Evolutionary conservation across 2,797 vertebrate genomes (phyloP).

Genomic region (Mormyrus hasselquistii): DNA sequence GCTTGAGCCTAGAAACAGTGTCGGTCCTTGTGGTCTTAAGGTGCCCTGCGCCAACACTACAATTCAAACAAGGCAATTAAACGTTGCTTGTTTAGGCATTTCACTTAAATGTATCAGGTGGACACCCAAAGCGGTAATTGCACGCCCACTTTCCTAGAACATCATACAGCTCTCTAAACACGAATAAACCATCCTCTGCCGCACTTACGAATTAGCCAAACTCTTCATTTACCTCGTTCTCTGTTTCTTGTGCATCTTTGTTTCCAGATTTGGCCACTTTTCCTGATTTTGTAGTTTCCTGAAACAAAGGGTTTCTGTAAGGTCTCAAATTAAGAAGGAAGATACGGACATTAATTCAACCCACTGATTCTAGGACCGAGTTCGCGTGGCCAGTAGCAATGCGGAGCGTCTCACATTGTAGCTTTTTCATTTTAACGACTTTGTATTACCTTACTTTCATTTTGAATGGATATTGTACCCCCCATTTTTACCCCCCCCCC

Average conservation of each 20-base stretch:
- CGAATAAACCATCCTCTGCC: neutral
- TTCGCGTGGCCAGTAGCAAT: neutral
- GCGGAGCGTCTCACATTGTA: neutral
- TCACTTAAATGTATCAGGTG: neutral
- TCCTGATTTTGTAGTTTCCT: conserved; percentile 55
- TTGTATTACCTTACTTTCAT: neutral
- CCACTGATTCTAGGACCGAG: neutral
- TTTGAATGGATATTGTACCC: neutral
- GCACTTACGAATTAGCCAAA: neutral
- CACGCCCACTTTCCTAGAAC: neutral
- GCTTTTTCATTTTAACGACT: neutral
- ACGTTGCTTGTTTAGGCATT: neutral
- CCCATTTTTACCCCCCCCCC: neutral
- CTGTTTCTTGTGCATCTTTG: conserved; percentile 50
- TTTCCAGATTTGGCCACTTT: conserved; percentile 53
- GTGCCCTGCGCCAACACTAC: neutral
- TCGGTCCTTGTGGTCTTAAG: neutral
- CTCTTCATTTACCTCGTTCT: conserved; percentile 50
- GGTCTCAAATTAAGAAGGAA: neutral
- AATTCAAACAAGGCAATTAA: neutral
- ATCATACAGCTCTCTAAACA: neutral
- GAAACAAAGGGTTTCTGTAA: neutral
- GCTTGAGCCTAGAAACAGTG: neutral
- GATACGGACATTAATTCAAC: neutral
- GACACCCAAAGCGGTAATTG: neutral